Evolutionary conservation across 2,888 invertebrate species (phyloP).

Genomic region (Labia minor): DNA sequence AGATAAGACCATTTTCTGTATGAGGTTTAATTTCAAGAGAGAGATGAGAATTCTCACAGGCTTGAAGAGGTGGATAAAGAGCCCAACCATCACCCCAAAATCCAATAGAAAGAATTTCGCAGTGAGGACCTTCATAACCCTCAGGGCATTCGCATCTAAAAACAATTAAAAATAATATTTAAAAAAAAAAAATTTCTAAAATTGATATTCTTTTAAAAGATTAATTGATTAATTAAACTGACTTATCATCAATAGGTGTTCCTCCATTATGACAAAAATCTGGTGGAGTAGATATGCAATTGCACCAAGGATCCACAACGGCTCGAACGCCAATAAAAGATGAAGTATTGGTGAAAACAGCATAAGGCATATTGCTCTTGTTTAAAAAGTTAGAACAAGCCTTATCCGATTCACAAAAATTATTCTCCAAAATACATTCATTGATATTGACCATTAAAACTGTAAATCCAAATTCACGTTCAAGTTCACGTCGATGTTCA

Average conservation of each 20-base stretch:
- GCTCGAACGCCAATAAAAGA: slow-evolving; percentile 90
- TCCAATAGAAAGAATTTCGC: slow-evolving; percentile 78
- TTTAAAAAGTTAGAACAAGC: slow-evolving; percentile 73
- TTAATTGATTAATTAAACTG: slow-evolving; percentile 21
- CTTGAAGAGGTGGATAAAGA: slow-evolving; percentile 76
- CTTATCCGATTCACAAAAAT: slow-evolving; percentile 47
- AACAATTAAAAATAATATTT: not conserved
- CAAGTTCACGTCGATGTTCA: slow-evolving; percentile 50
- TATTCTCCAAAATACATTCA: slow-evolving; percentile 70
- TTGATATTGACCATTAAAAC: slow-evolving; percentile 85
- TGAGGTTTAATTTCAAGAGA: slow-evolving; percentile 70
- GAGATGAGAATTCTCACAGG: slow-evolving; percentile 74
- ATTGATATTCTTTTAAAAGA: not conserved
- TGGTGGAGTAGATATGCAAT: slow-evolving; percentile 43
- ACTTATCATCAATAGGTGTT: slow-evolving; percentile 34
- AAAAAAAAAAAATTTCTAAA: not conserved
- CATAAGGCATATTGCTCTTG: slow-evolving; percentile 58
- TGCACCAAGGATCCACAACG: slow-evolving; percentile 67
- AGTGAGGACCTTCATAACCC: slow-evolving; percentile 73
- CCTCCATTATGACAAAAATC: slow-evolving; percentile 69
- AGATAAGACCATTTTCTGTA: slow-evolving; percentile 66
- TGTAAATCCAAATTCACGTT: slow-evolving; percentile 56
- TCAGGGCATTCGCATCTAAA: slow-evolving; percentile 67
- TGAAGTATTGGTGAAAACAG: slow-evolving; percentile 85
- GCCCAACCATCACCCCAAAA: slow-evolving; percentile 90